These are phyloP conservation scores for Stylophora pistillata DNA, from an alignment of 64 coral and sea anemone genomes.

Conservation along the genomic window DNA sequence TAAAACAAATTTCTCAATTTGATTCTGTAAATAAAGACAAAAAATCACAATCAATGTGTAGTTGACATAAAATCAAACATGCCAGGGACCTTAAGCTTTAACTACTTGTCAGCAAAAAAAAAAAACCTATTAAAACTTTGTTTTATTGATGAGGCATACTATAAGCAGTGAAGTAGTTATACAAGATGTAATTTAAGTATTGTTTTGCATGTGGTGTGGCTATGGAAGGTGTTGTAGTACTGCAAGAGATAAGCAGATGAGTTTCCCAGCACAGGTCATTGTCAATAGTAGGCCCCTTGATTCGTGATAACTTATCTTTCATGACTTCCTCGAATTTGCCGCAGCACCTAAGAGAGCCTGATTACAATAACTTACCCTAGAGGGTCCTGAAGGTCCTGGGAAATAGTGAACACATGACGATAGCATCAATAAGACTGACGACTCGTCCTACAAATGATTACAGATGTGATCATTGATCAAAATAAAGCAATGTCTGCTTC, in stretches of 20 bases:
- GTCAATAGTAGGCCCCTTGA: no score
- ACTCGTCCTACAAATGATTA: not conserved
- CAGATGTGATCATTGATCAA: not conserved
- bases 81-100: no score
- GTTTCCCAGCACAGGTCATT: no score
- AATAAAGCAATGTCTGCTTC: not conserved
- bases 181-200: not conserved
- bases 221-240: no score
- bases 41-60: not conserved
- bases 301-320: no score
- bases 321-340: no score
- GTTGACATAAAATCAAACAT: no score
- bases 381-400: conserved; percentile 7
- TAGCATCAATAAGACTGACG: not conserved
- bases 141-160: not conserved
- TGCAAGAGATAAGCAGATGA: no score
- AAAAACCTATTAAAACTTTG: not conserved
- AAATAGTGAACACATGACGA: not conserved
- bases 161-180: not conserved
- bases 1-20: conserved; percentile 19
- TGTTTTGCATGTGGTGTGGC: no score
- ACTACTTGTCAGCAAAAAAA: not conserved
- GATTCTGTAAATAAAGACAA: conserved; percentile 12
- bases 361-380: not conserved
- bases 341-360: not conserved